Percentiles rank a stretch among this genome's conserved stretches.
Conservation (phyloP, 2,888 invertebrate species). For the Chouioia cunea region DNA sequence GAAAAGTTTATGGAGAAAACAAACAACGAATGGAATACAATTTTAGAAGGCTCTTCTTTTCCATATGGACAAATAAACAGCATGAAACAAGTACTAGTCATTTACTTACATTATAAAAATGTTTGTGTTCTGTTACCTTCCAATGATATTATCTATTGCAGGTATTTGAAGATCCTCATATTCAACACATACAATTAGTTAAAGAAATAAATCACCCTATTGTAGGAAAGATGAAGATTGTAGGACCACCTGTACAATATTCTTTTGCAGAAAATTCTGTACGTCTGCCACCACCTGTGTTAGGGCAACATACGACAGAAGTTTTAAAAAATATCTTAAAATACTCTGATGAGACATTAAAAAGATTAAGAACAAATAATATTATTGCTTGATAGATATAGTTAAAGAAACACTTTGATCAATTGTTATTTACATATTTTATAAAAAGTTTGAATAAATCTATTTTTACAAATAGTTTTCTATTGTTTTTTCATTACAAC, state of each 20-base stretch:
- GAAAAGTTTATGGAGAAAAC: conserved; percentile 75
- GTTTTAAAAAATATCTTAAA: conserved; percentile 78
- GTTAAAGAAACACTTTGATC: conserved; percentile 34
- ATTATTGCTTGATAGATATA: conserved; percentile 68
- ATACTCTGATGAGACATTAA: conserved; percentile 74
- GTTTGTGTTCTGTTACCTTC: neutral
- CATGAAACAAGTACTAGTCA: conserved; percentile 74
- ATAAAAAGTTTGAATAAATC: conserved; percentile 36
- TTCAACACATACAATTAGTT: conserved; percentile 79
- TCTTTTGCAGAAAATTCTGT: conserved; percentile 80
- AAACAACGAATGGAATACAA: conserved; percentile 80
- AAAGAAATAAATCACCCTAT: conserved; percentile 79
- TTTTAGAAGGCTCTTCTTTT: conserved; percentile 82
- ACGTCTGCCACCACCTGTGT: conserved; percentile 81
- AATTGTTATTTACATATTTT: conserved; percentile 39
- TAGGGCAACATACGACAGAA: conserved; percentile 90
- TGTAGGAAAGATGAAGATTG: conserved; percentile 80
- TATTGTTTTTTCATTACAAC: neutral
- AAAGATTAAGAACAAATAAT: conserved; percentile 68
- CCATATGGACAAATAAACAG: conserved; percentile 93
- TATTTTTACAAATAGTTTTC: neutral
- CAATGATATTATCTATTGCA: conserved; percentile 54
- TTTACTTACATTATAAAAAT: conserved; percentile 13
- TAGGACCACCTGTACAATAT: conserved; percentile 89
- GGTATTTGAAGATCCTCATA: conserved; percentile 91